These are phyloP conservation scores for Pheosia gnoma DNA, from an alignment of 2,888 invertebrate species.

Conservation along the genomic window DNA sequence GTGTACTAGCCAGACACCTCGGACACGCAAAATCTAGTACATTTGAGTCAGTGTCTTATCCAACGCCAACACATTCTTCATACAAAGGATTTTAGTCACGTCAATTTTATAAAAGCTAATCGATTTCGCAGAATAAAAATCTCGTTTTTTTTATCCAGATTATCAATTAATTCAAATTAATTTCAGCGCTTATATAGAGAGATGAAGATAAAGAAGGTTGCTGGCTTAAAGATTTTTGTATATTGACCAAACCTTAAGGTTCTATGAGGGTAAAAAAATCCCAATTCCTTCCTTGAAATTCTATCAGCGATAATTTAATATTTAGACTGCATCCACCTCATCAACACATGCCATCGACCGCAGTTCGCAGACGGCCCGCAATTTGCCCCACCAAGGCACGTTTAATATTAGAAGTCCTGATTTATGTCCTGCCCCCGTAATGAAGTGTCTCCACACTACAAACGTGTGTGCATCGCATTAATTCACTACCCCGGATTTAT, in stretches of 20 bases:
- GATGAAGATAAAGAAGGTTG: no score
- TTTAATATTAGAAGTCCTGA: constrained; percentile 85
- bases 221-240: no score
- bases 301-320: constrained; percentile 29
- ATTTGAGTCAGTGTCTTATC: no score
- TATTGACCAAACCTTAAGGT: background rate
- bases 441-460: constrained; percentile 81
- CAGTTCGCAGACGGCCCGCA: constrained; percentile 61
- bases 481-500: constrained; percentile 78
- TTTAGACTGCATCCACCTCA: constrained; percentile 32
- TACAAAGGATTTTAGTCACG: no score
- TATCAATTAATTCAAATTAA: no score
- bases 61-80: no score
- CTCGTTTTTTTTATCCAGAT: no score
- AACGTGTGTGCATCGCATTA: constrained; percentile 79
- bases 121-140: no score
- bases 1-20: no score
- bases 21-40: no score
- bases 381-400: constrained; percentile 82
- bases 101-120: no score
- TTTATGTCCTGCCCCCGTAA: constrained; percentile 81
- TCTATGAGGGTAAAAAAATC: background rate
- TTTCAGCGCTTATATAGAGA: no score
- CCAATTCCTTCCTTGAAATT: background rate
- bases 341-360: constrained; percentile 50